A percentile compares a stretch with the other conserved stretches of the same genome.
Evolutionary conservation across 1,140 invertebrate species (phyloP).

Genomic region (Pseudomyrmex pallidus): DNA sequence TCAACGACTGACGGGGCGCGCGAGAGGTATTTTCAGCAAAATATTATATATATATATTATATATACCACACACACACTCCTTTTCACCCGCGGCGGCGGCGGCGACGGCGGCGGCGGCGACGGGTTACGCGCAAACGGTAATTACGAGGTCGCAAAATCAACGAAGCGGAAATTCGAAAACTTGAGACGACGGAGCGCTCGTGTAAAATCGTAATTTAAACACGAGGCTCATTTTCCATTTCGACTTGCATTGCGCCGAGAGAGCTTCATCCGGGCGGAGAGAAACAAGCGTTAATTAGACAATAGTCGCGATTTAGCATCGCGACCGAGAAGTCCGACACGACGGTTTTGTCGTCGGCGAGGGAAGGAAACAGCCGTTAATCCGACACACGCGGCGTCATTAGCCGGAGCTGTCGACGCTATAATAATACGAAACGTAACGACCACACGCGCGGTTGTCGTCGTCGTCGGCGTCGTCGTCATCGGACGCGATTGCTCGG

Average conservation of each 20-base stretch:
- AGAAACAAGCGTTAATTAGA: neutral
- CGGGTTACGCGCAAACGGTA: too few relatives aligned
- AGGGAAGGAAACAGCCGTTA: neutral
- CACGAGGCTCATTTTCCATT: neutral
- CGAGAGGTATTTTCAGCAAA: conserved; percentile 40
- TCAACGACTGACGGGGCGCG: conserved; percentile 34
- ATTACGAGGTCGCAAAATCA: neutral
- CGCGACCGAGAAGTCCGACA: neutral
- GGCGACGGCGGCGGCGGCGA: too few relatives aligned
- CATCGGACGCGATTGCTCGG: neutral
- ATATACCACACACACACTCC: neutral
- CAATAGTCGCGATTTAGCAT: conserved; percentile 14
- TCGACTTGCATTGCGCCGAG: neutral
- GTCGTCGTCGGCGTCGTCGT: neutral
- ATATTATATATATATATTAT: neutral
- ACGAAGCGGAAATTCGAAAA: neutral
- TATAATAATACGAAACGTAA: conserved; percentile 49
- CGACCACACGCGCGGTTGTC: conserved; percentile 3
- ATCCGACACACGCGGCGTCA: conserved; percentile 15
- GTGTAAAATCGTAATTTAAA: neutral
- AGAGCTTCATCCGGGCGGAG: too few relatives aligned
- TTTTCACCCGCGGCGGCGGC: neutral
- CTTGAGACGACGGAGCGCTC: neutral
- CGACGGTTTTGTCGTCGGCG: neutral
- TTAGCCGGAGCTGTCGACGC: conserved; percentile 29